These are phyloP conservation scores for Alethe castanea DNA, from an alignment of 2,113 vertebrate species.

Conservation along the genomic window DNA sequence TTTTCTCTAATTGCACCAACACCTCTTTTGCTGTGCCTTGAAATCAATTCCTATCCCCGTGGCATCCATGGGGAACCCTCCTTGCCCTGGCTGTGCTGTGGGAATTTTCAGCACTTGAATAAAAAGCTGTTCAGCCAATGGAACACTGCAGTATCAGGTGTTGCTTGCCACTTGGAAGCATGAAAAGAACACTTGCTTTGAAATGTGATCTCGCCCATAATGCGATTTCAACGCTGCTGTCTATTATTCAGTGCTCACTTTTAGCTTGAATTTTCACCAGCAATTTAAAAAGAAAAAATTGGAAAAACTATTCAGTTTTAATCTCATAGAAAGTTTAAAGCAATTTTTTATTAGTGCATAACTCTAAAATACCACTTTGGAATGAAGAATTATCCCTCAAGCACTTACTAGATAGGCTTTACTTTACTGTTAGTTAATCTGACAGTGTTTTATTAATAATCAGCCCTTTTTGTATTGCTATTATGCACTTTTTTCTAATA, in stretches of 20 bases:
- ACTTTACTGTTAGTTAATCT: conserved; percentile 49
- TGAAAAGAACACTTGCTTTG: neutral
- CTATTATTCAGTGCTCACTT: conserved; percentile 19
- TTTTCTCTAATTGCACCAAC: neutral
- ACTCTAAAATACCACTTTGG: conserved; percentile 44
- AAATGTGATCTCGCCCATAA: neutral
- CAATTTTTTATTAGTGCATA: conserved; percentile 49
- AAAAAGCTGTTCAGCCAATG: neutral
- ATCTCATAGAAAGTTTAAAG: conserved; percentile 48
- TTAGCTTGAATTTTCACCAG: neutral
- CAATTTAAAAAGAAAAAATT: neutral
- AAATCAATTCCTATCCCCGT: neutral
- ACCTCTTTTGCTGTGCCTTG: neutral
- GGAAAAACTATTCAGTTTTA: neutral
- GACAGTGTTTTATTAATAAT: conserved; percentile 63
- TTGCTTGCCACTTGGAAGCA: neutral
- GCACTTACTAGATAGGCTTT: conserved; percentile 54
- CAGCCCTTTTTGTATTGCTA: conserved; percentile 41
- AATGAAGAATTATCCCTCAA: conserved; percentile 54
- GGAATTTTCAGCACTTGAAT: neutral
- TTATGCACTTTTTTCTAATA: conserved; percentile 54
- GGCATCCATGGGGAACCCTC: neutral
- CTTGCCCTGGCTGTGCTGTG: neutral
- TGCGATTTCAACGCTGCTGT: neutral
- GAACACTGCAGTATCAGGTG: neutral